These are phyloP conservation scores for Papilio glaucus DNA, from an alignment of 1,140 invertebrate species.

Conservation along the genomic window DNA sequence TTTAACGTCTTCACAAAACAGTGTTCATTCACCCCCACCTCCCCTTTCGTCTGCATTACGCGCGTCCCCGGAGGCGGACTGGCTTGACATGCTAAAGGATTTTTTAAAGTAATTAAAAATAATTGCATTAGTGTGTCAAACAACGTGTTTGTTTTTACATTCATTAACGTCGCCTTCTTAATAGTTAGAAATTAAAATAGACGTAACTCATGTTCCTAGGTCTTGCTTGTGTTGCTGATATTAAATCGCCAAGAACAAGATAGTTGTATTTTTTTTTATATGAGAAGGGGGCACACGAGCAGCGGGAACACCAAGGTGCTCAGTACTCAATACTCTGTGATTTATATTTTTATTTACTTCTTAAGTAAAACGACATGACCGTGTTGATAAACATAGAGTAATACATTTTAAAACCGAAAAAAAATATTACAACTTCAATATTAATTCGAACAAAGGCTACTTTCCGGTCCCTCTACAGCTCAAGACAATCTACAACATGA, in stretches of 20 bases:
- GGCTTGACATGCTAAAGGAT: constrained; percentile 24
- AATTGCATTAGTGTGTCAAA: constrained; percentile 34
- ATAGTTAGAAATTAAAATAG: neutral
- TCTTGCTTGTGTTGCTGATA: neutral
- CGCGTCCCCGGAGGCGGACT: constrained; percentile 19
- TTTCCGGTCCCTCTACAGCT: too few species aligned
- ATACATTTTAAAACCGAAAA: too few species aligned
- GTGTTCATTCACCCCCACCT: constrained; percentile 56
- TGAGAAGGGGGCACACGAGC: too few species aligned
- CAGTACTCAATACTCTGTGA: too few species aligned
- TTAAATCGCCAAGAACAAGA: neutral
- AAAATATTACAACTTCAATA: too few species aligned
- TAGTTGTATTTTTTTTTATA: too few species aligned
- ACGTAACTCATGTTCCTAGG: neutral
- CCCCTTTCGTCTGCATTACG: constrained; percentile 47
- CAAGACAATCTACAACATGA: too few species aligned
- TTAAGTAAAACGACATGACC: too few species aligned
- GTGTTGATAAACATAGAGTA: too few species aligned
- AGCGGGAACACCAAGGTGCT: too few species aligned
- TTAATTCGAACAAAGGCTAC: too few species aligned
- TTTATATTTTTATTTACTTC: too few species aligned
- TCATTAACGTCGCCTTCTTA: neutral
- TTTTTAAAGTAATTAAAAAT: constrained; percentile 34
- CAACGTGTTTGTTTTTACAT: constrained; percentile 28
- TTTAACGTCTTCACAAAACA: constrained; percentile 71